Percentiles rank a stretch among this genome's conserved stretches.
Evolutionary conservation across 1,140 invertebrate genomes (phyloP).

Genomic region (Batillaria attramentaria): DNA sequence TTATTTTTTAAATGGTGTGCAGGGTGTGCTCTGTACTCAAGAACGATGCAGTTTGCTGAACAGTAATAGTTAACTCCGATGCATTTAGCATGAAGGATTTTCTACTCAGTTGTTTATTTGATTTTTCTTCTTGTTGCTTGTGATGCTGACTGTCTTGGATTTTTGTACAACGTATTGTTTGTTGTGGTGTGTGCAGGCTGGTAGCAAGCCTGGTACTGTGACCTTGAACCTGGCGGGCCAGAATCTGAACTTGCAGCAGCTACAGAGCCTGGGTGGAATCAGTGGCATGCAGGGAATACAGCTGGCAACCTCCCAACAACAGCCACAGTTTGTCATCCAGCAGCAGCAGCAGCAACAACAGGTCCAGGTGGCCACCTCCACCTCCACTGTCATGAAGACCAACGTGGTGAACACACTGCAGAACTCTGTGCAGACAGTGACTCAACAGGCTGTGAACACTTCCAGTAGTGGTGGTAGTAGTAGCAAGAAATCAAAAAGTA

Average conservation of each 20-base stretch:
- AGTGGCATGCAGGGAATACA: constrained; percentile 34
- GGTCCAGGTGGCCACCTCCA: constrained; percentile 10
- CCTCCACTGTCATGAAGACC: not conserved
- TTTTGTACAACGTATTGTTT: too few species aligned
- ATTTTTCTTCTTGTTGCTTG: too few species aligned
- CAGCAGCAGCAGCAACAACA: constrained; percentile 22
- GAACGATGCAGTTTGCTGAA: too few species aligned
- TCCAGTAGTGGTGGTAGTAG: not conserved
- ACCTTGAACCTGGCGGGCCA: constrained; percentile 55
- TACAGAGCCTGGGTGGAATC: constrained; percentile 29
- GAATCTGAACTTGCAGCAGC: constrained; percentile 44
- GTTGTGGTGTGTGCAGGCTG: too few species aligned
- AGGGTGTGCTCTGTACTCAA: too few species aligned
- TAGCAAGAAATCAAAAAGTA: constrained; percentile 30
- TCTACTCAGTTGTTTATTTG: too few species aligned
- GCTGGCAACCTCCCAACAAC: constrained; percentile 2
- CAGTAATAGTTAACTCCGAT: too few species aligned
- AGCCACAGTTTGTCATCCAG: constrained; percentile 20
- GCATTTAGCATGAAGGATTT: too few species aligned
- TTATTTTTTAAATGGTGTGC: too few species aligned
- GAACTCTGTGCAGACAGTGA: not conserved
- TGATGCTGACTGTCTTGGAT: too few species aligned
- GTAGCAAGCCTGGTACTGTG: constrained; percentile 38
- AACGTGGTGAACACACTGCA: not conserved
- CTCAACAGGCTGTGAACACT: not conserved